Evolutionary conservation across 2,797 vertebrate species (phyloP), one percentile per base, ranked within the genome.

Genomic region (Acanthornis magna): DNA sequence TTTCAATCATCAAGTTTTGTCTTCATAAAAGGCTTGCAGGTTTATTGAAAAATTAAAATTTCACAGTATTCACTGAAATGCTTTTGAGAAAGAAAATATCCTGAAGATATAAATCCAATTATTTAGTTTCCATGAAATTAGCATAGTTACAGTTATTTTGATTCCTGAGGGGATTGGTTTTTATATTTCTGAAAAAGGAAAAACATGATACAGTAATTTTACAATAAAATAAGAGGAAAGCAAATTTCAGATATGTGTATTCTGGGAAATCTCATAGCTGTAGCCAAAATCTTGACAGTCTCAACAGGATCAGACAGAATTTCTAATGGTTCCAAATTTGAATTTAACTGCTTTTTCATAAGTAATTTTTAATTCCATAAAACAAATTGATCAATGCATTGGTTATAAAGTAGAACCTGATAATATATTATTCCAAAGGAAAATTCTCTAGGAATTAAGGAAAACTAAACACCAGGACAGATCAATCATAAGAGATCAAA

Each of bases 41-140:
- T 89, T 96, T 82, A 75, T 45, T 51, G 80, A 95, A 95, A 95
- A 97, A 93, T 67, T 82, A 77, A 57, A 89, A 96, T 96, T 96
- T 97, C 58, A 90, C 45, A 88, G 61, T 19, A 95, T 73, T 55
- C 50, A 74, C 43, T 60, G 50, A 92, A 96, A 42, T 89, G 34
- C 48, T 90, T 91, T 88, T 81, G 53, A 96, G 66, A 95, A 94
- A 45, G 76, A 95, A 57, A 86, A 80, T 91, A 95, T 73, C 61
- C 68, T 91, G 45, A 79, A 94, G 63, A 73, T 88, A 88, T 65
- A 95, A 96, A 92, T 71, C 32, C 30, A 96, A 83, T 92, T 89
- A 86, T 73, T 91, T 86, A 27, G 18, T 83, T 96, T 95, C 86
- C 68, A 62, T 67, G n/a, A 95, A 97, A 97, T 93, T 91, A 96